A percentile compares a stretch with the other conserved stretches of the same genome.
These are phyloP conservation scores for Sycophaga agraensis DNA, from an alignment of 1,140 invertebrate species.

Conservation along the genomic window DNA sequence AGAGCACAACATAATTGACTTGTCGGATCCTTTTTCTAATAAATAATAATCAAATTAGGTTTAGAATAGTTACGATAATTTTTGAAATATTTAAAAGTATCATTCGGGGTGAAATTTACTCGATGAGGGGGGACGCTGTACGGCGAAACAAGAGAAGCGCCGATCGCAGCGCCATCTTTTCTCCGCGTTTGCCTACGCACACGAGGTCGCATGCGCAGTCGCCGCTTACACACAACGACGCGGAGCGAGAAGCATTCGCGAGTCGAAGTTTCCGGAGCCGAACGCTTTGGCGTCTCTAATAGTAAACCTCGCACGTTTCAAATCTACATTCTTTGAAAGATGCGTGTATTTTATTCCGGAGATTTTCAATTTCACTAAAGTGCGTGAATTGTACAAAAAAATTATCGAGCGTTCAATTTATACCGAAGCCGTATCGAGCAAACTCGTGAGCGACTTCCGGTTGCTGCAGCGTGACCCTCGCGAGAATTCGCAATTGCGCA, in stretches of 20 bases:
- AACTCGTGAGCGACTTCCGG: constrained; percentile 12
- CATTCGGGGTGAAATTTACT: no score
- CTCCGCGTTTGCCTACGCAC: neutral
- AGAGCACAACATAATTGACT: no score
- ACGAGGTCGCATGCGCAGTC: neutral
- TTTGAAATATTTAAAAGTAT: no score
- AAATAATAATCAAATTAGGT: no score
- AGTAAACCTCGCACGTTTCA: no score
- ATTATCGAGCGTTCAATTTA: no score
- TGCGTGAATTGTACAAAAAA: neutral
- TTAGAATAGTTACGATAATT: no score
- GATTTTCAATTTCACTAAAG: neutral
- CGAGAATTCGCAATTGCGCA: constrained; percentile 22
- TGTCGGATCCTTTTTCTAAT: no score
- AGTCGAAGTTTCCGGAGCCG: constrained; percentile 18
- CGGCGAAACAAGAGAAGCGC: constrained; percentile 16
- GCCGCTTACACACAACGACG: neutral
- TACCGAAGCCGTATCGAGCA: neutral
- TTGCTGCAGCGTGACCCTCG: neutral
- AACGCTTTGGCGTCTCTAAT: no score
- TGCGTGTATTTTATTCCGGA: neutral
- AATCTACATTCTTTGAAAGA: neutral
- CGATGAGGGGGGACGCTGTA: neutral
- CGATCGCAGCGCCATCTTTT: constrained; percentile 20
- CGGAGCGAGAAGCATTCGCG: neutral